A percentile compares a stretch with the other conserved stretches of the same genome.
Conservation (phyloP, 2,888 invertebrate species). For the Acrocera orbiculus region DNA sequence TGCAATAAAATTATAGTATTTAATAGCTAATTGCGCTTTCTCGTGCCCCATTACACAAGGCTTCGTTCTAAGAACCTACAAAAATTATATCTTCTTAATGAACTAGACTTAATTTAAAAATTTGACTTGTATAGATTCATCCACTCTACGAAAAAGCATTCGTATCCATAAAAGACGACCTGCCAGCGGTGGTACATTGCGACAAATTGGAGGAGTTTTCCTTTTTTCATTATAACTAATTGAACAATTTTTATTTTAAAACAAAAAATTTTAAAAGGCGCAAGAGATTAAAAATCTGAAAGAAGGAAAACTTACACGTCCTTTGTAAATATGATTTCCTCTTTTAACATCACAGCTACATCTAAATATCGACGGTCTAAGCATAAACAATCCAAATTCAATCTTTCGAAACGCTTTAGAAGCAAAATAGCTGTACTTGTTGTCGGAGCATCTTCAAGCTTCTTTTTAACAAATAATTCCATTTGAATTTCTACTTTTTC, state of each 20-base stretch:
- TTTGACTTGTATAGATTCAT: constrained; percentile 51
- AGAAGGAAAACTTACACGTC: constrained; percentile 35
- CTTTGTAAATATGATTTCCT: constrained; percentile 49
- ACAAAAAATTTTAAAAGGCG: background rate
- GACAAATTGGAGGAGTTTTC: constrained; percentile 50
- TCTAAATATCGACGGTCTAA: constrained; percentile 59
- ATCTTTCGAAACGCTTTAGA: constrained; percentile 46
- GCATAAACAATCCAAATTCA: constrained; percentile 52
- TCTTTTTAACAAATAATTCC: constrained; percentile 49
- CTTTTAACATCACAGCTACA: constrained; percentile 45
- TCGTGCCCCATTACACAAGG: constrained; percentile 38
- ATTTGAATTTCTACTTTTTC: constrained; percentile 52
- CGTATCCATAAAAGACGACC: constrained; percentile 73
- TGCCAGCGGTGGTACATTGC: constrained; percentile 61
- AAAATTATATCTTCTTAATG: constrained; percentile 10
- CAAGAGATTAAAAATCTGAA: background rate
- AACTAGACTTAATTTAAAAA: constrained; percentile 22
- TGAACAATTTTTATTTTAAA: background rate
- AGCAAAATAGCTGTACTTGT: constrained; percentile 36
- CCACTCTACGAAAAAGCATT: constrained; percentile 53
- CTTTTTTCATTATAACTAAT: constrained; percentile 56
- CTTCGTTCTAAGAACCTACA: constrained; percentile 15
- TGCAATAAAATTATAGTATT: constrained; percentile 59
- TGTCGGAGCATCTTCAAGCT: constrained; percentile 28
- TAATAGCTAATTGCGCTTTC: constrained; percentile 54